Conservation (phyloP, 2,888 invertebrate species). For the Orchesella flavescens region DNA sequence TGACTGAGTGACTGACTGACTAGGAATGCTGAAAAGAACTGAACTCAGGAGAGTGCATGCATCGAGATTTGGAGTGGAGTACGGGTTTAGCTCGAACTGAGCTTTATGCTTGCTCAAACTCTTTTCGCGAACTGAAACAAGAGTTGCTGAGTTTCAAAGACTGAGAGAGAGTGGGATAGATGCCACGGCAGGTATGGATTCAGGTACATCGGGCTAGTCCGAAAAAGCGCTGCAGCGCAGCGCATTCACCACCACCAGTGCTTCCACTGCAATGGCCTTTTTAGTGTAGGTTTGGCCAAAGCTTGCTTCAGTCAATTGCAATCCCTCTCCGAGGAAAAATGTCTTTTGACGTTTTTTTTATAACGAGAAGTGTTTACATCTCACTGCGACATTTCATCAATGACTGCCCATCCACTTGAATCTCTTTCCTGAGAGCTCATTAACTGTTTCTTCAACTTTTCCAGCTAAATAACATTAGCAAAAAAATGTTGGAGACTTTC, state of each 20-base stretch:
- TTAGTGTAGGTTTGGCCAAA: too few relatives aligned
- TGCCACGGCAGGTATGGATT: conserved; percentile 40
- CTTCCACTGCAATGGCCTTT: background rate
- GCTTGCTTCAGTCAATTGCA: background rate
- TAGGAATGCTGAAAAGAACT: conserved; percentile 20
- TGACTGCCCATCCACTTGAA: background rate
- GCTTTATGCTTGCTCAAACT: conserved; percentile 12
- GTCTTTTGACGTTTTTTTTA: background rate
- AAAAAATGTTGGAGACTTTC: too few relatives aligned
- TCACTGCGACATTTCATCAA: background rate
- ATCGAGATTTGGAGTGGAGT: background rate
- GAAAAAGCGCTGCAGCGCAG: background rate
- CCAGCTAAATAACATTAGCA: too few relatives aligned
- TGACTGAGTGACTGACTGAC: conserved; percentile 52
- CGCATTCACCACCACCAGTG: background rate
- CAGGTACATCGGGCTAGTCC: conserved; percentile 33
- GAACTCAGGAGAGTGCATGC: conserved; percentile 50
- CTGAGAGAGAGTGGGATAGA: conserved; percentile 27
- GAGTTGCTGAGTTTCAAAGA: conserved; percentile 7
- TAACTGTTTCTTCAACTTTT: too few relatives aligned
- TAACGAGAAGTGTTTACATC: background rate
- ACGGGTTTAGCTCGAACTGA: conserved; percentile 10
- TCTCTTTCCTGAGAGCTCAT: too few relatives aligned
- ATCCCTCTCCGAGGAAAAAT: background rate
- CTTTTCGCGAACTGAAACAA: background rate